A percentile compares a stretch with the other conserved stretches of the same genome.
These are phyloP conservation scores for Tauraco erythrolophus DNA, from an alignment of 2,113 vertebrate species.

Conservation along the genomic window DNA sequence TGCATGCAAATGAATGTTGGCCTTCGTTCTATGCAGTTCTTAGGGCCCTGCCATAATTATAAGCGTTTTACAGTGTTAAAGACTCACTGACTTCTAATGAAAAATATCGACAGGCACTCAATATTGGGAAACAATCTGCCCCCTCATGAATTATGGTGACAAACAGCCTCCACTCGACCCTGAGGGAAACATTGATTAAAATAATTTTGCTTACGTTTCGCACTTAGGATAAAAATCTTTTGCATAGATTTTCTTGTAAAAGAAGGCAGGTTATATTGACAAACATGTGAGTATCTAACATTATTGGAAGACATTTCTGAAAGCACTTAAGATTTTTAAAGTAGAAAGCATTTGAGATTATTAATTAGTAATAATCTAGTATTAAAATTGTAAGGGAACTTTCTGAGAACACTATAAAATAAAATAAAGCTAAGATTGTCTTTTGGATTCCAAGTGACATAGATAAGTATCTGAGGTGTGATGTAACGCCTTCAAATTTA, in stretches of 20 bases:
- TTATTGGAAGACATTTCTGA: not conserved
- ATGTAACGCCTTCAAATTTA: not conserved
- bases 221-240: not conserved
- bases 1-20: not conserved
- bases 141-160: not conserved
- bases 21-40: not conserved
- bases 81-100: not conserved
- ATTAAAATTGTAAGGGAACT: not conserved
- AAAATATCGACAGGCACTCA: not conserved
- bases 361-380: not conserved
- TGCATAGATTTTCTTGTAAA: constrained; percentile 1
- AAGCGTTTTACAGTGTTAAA: not conserved
- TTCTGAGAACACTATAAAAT: not conserved
- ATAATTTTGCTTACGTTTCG: constrained; percentile 3
- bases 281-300: not conserved
- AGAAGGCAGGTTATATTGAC: not conserved
- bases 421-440: not conserved
- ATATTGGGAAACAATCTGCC: not conserved
- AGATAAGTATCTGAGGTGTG: not conserved
- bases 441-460: not conserved
- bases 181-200: not conserved
- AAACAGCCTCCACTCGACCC: not conserved
- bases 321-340: not conserved
- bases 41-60: not conserved
- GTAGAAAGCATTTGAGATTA: not conserved